A percentile compares a stretch with the other conserved stretches of the same genome.
Conservation (phyloP, 2,888 invertebrate species). For the Synergus japonicus region DNA sequence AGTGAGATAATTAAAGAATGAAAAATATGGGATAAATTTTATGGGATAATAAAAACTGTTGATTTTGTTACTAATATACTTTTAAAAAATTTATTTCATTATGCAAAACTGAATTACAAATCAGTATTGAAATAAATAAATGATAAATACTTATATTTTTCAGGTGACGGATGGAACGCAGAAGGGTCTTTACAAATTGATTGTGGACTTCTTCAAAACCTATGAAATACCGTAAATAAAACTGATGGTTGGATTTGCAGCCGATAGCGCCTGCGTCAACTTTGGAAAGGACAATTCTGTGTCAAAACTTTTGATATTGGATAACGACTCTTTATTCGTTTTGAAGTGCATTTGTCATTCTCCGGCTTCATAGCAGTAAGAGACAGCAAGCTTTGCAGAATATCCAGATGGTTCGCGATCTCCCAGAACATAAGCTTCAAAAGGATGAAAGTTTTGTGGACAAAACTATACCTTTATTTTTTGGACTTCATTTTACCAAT, state of each 20-base stretch:
- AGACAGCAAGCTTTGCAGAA: too few relatives aligned
- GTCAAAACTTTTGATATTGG: conserved; percentile 61
- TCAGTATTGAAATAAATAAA: too few relatives aligned
- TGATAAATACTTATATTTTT: background rate
- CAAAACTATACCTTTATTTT: too few relatives aligned
- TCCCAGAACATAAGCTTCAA: too few relatives aligned
- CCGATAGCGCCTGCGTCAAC: conserved; percentile 72
- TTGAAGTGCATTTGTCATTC: conserved; percentile 71
- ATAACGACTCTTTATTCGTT: conserved; percentile 64
- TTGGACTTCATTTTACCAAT: too few relatives aligned
- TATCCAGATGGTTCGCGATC: too few relatives aligned
- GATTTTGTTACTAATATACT: too few relatives aligned
- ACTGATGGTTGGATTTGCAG: conserved; percentile 68
- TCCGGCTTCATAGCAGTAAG: too few relatives aligned
- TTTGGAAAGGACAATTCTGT: conserved; percentile 66
- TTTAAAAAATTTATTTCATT: background rate
- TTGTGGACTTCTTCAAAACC: conserved; percentile 38
- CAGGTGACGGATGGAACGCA: conserved; percentile 45
- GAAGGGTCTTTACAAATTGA: background rate
- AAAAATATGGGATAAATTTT: too few relatives aligned
- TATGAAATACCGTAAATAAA: conserved; percentile 40
- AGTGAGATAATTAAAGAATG: too few relatives aligned
- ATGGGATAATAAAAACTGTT: too few relatives aligned
- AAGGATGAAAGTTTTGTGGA: too few relatives aligned
- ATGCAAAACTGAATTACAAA: background rate